Evolutionary conservation across 2,888 invertebrate genomes (phyloP), one percentile per base, ranked within the genome.

Genomic region (Dicycla oo): DNA sequence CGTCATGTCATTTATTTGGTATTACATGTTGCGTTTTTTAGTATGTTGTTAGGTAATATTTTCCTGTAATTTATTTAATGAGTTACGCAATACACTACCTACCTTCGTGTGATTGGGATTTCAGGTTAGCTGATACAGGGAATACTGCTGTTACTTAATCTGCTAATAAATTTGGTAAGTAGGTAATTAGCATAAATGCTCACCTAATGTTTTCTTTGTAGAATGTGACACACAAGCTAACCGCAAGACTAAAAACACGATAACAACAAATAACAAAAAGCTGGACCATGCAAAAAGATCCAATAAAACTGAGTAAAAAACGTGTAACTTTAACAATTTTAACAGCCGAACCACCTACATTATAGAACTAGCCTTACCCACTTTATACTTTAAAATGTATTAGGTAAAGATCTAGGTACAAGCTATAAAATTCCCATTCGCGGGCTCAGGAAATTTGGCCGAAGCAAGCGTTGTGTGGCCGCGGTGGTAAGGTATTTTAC

Each of bases 391-490:
- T 62, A 81, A 77, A 76, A 76, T 79, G 72, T 87, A 85, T 86
- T 86, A 83, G 73, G 76, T 78, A 80, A 84, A 85, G 80, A 85
- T 76, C 85, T 81, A 74, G 81, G 78, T 80, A 85, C 80, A 79
- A 71, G 80, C 82, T 78, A 87, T 90, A 89, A 89, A 89, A 89
- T 75, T 82, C 76, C 80, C 78, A 86, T 88, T 89, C 79, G 82
- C 80, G 81, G 77, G 75, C 82, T 86, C 56, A 83, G 80, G 76
- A 87, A 86, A 87, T 86, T 88, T 86, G 77, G 81, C 71, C 68
- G 72, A 68, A 72, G 81, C 80, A 45, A 56, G 70, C 70, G 53
- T 64, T 60, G 67, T 65, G 45, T 53, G 73, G 73, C 58, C 67
- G 79, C 26, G 74, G 78, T 77, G 26, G 56, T 74, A 73, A 68